A percentile compares a stretch with the other conserved stretches of the same genome.
phyloP scores from a whole-genome alignment of 2,888 invertebrate species.

The Xanthorhoe spadicearia region DNA sequence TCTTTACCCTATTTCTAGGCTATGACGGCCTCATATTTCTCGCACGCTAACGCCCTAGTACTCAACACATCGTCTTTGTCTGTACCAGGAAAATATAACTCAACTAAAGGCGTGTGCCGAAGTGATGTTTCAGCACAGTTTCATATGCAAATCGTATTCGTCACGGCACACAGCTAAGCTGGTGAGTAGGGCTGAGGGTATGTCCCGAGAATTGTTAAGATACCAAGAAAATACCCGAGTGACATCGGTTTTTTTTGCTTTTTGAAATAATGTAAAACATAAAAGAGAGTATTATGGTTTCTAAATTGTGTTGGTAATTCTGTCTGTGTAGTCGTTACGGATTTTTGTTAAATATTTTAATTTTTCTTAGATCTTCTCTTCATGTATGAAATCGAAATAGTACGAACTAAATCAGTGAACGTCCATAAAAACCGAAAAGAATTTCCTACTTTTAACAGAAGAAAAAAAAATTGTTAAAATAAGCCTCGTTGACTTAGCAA shows the following conservation, averaged over 20 bases:
- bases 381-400: too few relatives aligned
- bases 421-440: too few relatives aligned
- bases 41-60: constrained; percentile 36
- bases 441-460: too few relatives aligned
- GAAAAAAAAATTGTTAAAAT: too few relatives aligned
- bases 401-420: too few relatives aligned
- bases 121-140: constrained; percentile 61
- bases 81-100: constrained; percentile 56
- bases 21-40: constrained; percentile 32
- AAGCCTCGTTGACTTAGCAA: too few relatives aligned
- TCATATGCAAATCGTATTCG: constrained; percentile 68
- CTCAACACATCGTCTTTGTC: constrained; percentile 49
- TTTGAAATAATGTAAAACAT: not conserved
- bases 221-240: not conserved
- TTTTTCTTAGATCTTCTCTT: too few relatives aligned
- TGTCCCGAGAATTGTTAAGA: not conserved
- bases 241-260: not conserved
- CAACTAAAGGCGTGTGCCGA: constrained; percentile 53
- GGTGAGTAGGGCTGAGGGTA: constrained; percentile 25
- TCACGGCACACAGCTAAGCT: constrained; percentile 54
- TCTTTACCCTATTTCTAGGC: constrained; percentile 6
- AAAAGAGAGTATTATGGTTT: too few relatives aligned
- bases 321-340: too few relatives aligned
- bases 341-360: too few relatives aligned
- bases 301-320: too few relatives aligned